Evolutionary conservation across 2,113 vertebrate species (phyloP), one percentile per base, ranked within the genome.

Genomic region (Mesembrinibis cayennensis): DNA sequence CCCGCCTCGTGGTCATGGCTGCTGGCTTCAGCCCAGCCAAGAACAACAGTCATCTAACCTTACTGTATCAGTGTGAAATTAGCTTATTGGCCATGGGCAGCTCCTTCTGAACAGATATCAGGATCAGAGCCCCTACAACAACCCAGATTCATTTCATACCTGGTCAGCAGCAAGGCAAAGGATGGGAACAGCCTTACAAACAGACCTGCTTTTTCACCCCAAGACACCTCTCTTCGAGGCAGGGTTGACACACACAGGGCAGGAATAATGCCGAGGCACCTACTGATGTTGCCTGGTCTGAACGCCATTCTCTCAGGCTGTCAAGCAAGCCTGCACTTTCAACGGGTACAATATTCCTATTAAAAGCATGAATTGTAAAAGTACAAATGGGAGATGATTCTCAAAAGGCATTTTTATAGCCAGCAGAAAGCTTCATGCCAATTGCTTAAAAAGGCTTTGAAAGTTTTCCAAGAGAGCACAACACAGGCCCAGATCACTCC

Each of bases 381-480:
- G 82, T 66, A 85, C 58, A 73, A 96, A 82, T 83, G 87, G 71
- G 74, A 97, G 58, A 93, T 90, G 70, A 88, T 95, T 96, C 87
- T 95, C 81, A 95, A 82, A 93, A 82, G 83, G 19, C 87, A 26
- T 80, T 95, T 91, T 85, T 87, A 67, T 65, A 96, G 89, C 62
- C 66, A 91, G 66, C 81, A 87, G 81, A 87, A 93, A 79, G 53
- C 80, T 93, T 93, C 53, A 55, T 88, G 91, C 66, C 91, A 95
- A 25, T 79, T 93, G 74, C 94, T 94, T 95, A 34, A 91, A 97
- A 95, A 95, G 78, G 58, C 53, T 88, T 93, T 96, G 96, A 97
- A 94, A 91, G 29, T 91, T 94, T 95, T 95, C 96, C 97, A 95
- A 86, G 84, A 70, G n/a, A 73, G 66, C 45, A 7, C 66, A 80